A percentile compares a stretch with the other conserved stretches of the same genome.
Conservation (phyloP, 2,888 invertebrate species). For the Lepeophtheirus nordmannii region DNA sequence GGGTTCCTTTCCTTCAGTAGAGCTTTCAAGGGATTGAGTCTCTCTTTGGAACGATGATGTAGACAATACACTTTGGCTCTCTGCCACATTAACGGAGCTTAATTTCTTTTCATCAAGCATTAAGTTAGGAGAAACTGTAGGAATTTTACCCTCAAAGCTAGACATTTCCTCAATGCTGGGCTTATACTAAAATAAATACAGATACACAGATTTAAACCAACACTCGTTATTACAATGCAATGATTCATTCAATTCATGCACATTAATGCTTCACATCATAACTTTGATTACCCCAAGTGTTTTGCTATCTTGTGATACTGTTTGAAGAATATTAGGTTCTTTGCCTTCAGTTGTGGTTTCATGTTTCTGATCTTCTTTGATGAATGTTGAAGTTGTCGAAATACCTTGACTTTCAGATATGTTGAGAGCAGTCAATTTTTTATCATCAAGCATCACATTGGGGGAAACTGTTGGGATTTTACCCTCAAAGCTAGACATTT, state of each 20-base stretch:
- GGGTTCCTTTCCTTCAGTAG: background rate
- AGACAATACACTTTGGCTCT: background rate
- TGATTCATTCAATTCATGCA: too few relatives aligned
- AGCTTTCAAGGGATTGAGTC: background rate
- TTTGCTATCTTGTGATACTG: background rate
- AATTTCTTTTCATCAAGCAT: background rate
- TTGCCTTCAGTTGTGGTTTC: background rate
- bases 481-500: background rate
- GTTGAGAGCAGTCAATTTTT: background rate
- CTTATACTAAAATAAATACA: background rate
- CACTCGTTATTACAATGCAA: too few relatives aligned
- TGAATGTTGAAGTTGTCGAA: background rate
- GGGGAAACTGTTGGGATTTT: background rate
- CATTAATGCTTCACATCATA: too few relatives aligned
- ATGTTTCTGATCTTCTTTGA: background rate
- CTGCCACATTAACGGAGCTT: background rate
- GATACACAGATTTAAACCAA: background rate
- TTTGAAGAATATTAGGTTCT: background rate
- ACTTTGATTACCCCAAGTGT: background rate
- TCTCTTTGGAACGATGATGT: background rate
- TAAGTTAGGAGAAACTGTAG: background rate
- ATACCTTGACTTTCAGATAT: background rate
- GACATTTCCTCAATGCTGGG: background rate
- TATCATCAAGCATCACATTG: background rate
- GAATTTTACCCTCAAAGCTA: background rate